Evolutionary conservation across 2,797 vertebrate species (phyloP).

Genomic region (Miichthys miiuy): DNA sequence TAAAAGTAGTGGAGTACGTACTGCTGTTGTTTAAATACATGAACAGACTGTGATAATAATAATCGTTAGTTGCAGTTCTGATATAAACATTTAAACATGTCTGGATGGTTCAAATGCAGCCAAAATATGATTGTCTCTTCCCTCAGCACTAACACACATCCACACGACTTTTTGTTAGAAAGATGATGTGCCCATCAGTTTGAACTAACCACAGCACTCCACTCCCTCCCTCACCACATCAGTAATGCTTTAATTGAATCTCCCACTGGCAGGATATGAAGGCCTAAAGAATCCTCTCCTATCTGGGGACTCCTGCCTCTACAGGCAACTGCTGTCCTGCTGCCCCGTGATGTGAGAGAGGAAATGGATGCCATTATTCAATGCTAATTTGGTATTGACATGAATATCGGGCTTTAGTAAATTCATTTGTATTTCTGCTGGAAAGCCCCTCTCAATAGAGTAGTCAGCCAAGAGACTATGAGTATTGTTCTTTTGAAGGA

Average conservation of each 20-base stretch:
- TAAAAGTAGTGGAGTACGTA: not conserved
- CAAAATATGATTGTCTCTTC: not conserved
- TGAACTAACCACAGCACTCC: constrained; percentile 4
- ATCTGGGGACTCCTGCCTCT: constrained; percentile 46
- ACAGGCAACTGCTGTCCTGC: constrained; percentile 62
- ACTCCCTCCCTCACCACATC: not conserved
- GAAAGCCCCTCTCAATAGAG: constrained; percentile 31
- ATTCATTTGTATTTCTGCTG: constrained; percentile 62
- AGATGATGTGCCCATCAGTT: constrained; percentile 11
- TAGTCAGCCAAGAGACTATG: constrained; percentile 11
- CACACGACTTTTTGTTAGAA: not conserved
- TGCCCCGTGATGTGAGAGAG: constrained; percentile 54
- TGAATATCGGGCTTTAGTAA: constrained; percentile 48
- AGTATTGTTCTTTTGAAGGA: constrained; percentile 55
- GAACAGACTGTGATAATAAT: not conserved
- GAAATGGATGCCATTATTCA: constrained; percentile 74
- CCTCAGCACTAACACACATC: not conserved
- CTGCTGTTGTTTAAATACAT: not conserved
- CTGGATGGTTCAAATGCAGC: not conserved
- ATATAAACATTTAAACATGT: not conserved
- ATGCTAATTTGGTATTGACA: constrained; percentile 72
- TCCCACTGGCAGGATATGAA: constrained; percentile 62
- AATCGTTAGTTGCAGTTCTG: not conserved
- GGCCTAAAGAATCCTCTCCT: constrained; percentile 35
- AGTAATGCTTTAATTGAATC: constrained; percentile 59